phyloP scores from a whole-genome alignment of 53 echinoderm and acorn worm species.

The Arbacia lixula region DNA sequence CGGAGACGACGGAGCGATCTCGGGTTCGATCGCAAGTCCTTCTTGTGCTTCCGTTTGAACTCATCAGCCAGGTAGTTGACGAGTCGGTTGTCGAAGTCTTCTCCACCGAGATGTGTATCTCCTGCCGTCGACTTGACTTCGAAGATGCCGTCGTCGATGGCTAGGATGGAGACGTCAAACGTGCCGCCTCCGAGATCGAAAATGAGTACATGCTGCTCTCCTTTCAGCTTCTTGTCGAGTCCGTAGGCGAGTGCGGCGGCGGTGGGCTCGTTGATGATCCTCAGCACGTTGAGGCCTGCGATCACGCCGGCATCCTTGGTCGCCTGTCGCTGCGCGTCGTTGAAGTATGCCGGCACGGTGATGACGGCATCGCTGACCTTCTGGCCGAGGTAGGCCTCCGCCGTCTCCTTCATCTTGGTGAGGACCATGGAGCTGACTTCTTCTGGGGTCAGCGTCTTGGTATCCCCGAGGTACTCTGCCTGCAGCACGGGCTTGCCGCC shows the following conservation, averaged over 20 bases:
- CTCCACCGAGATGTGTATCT: conserved; percentile 91
- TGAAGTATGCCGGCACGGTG: conserved; percentile 98
- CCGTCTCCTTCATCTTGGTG: conserved; percentile 87
- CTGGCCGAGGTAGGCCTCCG: conserved; percentile 89
- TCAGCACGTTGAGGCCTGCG: conserved; percentile 82
- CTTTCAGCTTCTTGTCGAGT: conserved; percentile 87
- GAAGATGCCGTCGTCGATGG: conserved; percentile 89
- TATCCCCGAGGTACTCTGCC: conserved; percentile 73
- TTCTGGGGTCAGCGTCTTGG: conserved; percentile 77
- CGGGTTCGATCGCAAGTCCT: conserved; percentile 71
- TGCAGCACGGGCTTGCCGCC: conserved; percentile 55
- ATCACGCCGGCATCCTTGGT: conserved; percentile 96
- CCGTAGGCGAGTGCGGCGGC: conserved; percentile 97
- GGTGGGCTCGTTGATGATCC: conserved; percentile 97
- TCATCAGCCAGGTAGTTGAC: conserved; percentile 78
- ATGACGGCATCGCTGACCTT: conserved; percentile 84
- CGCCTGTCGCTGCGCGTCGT: conserved; percentile 92
- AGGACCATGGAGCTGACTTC: conserved; percentile 95
- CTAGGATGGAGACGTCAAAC: conserved; percentile 87
- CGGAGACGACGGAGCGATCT: conserved; percentile 75
- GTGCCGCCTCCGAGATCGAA: conserved; percentile 90
- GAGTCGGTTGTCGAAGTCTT: conserved; percentile 88
- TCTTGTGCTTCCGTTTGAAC: conserved; percentile 84
- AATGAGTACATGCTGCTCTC: conserved; percentile 70
- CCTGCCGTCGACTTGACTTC: conserved; percentile 90